Evolutionary conservation across 2,113 vertebrate genomes (phyloP), one percentile per base, ranked within the genome.

Genomic region (Pelecanus crispus): DNA sequence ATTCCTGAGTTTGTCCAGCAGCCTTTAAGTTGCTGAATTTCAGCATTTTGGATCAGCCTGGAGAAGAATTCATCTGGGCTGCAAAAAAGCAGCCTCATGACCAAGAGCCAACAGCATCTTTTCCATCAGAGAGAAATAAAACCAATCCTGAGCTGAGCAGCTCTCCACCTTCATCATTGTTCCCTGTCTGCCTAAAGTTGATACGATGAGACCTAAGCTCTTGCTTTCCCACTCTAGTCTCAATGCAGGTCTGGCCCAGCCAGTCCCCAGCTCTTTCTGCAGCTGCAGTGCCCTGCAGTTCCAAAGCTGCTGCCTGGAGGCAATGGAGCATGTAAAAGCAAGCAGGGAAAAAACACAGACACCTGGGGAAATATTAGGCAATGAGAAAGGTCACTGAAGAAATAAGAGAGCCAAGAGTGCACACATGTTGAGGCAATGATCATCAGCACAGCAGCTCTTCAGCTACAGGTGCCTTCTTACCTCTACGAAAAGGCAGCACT

Each of bases 381-480:
- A 3, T 5, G 10, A 38, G 13, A 47, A 58, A 71, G 12, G 24
- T 49, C 50, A 26, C 38, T 44, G 26, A 75, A 47, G 40, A 77
- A 71, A 71, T 7, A 29, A 10, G 58, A 38, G n/a, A 65, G 15
- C 6, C 22, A 82, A 47, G 44, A 5, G 17, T 0, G 0, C 21
- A 50, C 21, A 8, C 19, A 7, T 14, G 6, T 6, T 13, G 36
- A 32, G 45, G 18, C 5, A 38, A 56, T 10, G 29, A 52, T 32
- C 15, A 52, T 32, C 15, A 68, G 38, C 38, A 72, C 42, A 59
- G 28, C 20, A 75, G 38, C 62, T 81, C 55, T 36, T 40, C 36
- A 66, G 55, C 74, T 22, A 12, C 45, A 79, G 26, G 34, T 72
- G 20, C 34, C 21, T 55, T 38, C 31, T 78, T 42, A 47, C 5